Evolutionary conservation across 2,113 vertebrate species (phyloP).

Genomic region (Tricholaema leucomelas): DNA sequence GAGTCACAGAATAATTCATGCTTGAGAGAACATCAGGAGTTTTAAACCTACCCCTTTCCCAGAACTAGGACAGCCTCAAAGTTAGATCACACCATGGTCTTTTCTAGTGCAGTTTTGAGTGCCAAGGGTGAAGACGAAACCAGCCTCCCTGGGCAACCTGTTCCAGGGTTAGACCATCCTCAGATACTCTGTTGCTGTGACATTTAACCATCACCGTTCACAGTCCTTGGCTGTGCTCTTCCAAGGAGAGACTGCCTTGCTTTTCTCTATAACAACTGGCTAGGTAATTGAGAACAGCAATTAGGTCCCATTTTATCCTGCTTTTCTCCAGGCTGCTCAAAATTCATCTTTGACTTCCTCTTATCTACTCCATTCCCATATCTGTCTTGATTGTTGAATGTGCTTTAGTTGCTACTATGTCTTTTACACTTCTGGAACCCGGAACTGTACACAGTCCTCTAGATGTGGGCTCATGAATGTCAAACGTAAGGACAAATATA

Average conservation of each 20-base stretch:
- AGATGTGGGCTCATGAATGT: neutral
- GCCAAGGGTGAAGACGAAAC: neutral
- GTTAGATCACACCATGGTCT: neutral
- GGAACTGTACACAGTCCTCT: neutral
- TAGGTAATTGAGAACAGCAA: neutral
- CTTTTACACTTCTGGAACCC: neutral
- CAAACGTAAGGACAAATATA: neutral
- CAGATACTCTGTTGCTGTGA: neutral
- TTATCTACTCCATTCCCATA: neutral
- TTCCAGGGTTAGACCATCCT: neutral
- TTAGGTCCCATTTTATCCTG: neutral
- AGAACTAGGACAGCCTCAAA: neutral
- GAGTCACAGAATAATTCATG: neutral
- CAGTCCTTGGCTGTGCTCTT: neutral
- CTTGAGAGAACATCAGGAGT: neutral
- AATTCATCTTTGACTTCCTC: neutral
- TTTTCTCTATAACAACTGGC: neutral
- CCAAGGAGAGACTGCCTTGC: neutral
- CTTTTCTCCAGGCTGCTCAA: neutral
- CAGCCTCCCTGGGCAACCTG: neutral
- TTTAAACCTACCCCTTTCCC: neutral
- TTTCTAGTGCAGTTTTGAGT: neutral
- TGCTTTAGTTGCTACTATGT: neutral
- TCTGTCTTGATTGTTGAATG: neutral
- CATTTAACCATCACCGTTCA: neutral